phyloP scores from a whole-genome alignment of 1,140 invertebrate species.

The Gonatopus flavifemur region DNA sequence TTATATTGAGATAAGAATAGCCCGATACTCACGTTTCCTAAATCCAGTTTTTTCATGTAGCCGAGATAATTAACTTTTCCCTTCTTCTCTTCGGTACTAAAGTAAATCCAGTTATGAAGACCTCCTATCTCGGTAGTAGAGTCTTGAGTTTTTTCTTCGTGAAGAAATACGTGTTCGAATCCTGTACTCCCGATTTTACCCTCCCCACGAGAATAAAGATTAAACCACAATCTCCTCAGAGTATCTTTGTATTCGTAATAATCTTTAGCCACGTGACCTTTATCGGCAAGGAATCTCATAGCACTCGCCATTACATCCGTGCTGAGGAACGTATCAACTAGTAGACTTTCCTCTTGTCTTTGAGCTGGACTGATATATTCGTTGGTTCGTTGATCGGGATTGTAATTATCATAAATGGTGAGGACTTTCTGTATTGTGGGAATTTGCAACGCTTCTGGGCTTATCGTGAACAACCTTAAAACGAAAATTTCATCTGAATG shows the following conservation, averaged over 20 bases:
- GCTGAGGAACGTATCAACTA: conserved; percentile 64
- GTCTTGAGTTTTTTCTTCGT: conserved; percentile 69
- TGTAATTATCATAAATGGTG: conserved; percentile 75
- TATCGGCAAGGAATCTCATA: conserved; percentile 62
- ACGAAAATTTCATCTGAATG: neutral
- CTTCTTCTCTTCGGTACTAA: conserved; percentile 70
- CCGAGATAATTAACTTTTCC: conserved; percentile 76
- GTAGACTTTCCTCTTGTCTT: conserved; percentile 62
- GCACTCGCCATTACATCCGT: conserved; percentile 67
- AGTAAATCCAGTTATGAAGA: conserved; percentile 90
- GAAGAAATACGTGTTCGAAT: conserved; percentile 86
- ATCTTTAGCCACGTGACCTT: conserved; percentile 52
- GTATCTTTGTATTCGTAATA: conserved; percentile 68
- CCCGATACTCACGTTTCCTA: conserved; percentile 72
- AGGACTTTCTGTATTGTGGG: conserved; percentile 70
- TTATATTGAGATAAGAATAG: neutral
- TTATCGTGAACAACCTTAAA: conserved; percentile 65
- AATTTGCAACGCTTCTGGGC: conserved; percentile 62
- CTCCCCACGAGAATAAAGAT: conserved; percentile 75
- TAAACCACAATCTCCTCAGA: conserved; percentile 78
- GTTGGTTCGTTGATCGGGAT: conserved; percentile 70
- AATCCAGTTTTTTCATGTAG: conserved; percentile 71
- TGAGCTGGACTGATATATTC: conserved; percentile 75
- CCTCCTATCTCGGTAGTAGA: conserved; percentile 68
- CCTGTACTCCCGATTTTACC: conserved; percentile 78